Percentiles rank a stretch among this genome's conserved stretches.
Evolutionary conservation across 2,113 vertebrate genomes (phyloP).

Genomic region (Charadrius vociferus): DNA sequence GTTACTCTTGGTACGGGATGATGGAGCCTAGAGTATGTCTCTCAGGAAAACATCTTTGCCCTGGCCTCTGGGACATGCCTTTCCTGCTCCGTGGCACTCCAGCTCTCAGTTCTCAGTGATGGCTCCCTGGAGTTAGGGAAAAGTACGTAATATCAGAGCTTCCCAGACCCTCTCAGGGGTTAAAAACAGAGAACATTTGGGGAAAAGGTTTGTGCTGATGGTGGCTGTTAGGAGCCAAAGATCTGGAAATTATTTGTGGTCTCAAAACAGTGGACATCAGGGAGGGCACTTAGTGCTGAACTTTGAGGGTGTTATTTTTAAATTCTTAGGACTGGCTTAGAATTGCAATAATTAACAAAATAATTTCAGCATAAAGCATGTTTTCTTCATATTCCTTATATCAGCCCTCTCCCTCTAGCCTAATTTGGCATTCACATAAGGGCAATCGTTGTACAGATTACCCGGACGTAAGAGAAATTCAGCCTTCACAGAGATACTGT

Average conservation of each 20-base stretch:
- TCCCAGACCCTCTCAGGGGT: background rate
- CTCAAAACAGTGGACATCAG: background rate
- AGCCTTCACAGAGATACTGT: accelerated
- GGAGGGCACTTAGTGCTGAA: background rate
- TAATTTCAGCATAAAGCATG: background rate
- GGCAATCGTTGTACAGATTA: background rate
- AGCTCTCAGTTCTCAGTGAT: background rate
- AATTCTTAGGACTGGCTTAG: background rate
- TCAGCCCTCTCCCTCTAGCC: background rate
- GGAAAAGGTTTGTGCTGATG: background rate
- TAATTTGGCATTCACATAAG: background rate
- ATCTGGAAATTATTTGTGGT: background rate
- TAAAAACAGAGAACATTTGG: background rate
- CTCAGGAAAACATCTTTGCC: background rate
- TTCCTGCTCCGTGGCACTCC: background rate
- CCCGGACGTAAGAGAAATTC: background rate
- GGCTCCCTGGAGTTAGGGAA: background rate
- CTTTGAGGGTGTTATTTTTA: background rate
- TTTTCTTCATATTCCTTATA: background rate
- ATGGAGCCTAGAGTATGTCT: background rate
- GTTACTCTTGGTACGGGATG: background rate
- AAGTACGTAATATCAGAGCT: background rate
- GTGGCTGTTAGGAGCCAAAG: background rate
- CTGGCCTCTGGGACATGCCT: background rate
- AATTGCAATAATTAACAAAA: background rate